phyloP scores from a whole-genome alignment of 2,888 invertebrate species.

The Scrobipalpa atriplicella region DNA sequence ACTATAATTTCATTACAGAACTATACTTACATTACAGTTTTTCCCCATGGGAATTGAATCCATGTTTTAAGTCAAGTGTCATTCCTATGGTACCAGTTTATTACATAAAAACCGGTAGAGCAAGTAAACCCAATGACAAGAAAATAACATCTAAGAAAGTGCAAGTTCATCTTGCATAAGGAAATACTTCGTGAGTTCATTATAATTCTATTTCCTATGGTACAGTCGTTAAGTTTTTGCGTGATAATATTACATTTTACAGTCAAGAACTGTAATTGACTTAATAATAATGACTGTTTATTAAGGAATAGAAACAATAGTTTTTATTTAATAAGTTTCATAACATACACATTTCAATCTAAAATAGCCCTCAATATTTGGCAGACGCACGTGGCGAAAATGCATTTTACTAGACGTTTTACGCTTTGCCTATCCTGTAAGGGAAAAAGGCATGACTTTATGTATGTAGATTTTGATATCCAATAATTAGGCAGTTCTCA shows the following conservation, averaged over 20 bases:
- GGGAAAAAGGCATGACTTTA: no score
- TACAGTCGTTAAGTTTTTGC: not conserved
- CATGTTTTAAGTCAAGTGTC: not conserved
- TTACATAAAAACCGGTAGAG: conserved; percentile 4
- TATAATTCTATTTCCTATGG: not conserved
- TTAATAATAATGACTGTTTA: not conserved
- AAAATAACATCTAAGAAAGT: conserved; percentile 33
- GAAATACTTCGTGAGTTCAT: not conserved
- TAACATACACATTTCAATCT: no score
- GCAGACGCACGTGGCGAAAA: no score
- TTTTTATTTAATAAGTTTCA: no score
- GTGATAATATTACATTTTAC: not conserved
- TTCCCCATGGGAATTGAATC: not conserved
- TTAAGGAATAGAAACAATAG: no score
- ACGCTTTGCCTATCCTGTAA: no score
- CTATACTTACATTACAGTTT: no score
- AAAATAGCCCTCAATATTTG: no score
- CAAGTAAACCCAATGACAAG: conserved; percentile 10
- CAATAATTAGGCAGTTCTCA: no score
- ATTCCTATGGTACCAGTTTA: not conserved
- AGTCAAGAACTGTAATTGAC: not conserved
- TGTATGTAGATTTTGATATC: no score
- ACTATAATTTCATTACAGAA: no score
- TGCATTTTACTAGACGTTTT: no score
- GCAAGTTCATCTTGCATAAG: conserved; percentile 31